Base-by-base conservation (phyloP, 2,113 vertebrate genomes). In the Camelus dromedarius region DNA sequence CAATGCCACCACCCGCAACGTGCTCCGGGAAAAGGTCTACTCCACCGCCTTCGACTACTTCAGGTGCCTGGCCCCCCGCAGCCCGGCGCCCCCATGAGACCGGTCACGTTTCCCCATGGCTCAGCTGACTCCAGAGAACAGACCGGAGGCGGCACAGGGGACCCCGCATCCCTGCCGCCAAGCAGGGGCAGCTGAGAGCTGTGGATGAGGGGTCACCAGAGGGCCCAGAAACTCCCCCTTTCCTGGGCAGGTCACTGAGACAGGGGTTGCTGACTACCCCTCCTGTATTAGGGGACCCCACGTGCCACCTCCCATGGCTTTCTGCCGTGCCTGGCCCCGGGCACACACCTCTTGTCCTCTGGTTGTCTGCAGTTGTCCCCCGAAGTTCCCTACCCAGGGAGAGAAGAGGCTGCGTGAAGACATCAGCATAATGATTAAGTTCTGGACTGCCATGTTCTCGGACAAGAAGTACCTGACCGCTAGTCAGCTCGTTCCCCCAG, bases 31-130 rank as follows among this genome's bases (percentile, higher is more conserved):
- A 96, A 99, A 99, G 98, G 99, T 99, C 97, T 99, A 99, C 96
- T 99, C 99, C 8, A 99, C 99, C 0, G 99, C 99, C n/a, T 99
- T 99, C 95, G 99, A 99, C 98, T 99, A 99, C 97, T 99, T 99
- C 98, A 99, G 99, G 99, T 99, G 98, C 48, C 30, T 13, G 4
- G 13, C 60, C 60, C 24, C 64, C 32, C 6, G 6, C 6, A 28
- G 77, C 26, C 69, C 24, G 9, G 58, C 30, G 52, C 52, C 52
- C 12, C 52, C 13, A 54, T 14, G 52, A 54, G 52, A 54, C 13
- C 16, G 52, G 13, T 16, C 52, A 54, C 52, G 14, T 54, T 54
- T 54, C 3, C 52, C 52, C 52, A 54, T 16, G 9, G 52, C 52
- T 54, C 52, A 54, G 52, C 16, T 54, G 52, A 54, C 52, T 54